Conservation (phyloP, 2,113 vertebrate genomes). For the Bombycilla garrulus region DNA sequence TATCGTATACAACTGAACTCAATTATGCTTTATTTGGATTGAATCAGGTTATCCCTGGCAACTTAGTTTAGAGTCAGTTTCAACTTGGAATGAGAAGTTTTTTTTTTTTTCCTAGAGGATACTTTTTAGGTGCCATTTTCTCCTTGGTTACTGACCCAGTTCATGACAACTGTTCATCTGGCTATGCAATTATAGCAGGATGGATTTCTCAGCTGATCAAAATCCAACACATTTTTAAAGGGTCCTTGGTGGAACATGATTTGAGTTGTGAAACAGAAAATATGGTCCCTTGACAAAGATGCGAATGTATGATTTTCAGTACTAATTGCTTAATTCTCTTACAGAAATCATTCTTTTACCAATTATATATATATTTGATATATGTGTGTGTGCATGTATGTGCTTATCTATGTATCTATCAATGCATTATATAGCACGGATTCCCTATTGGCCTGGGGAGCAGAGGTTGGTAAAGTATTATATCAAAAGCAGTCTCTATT, state of each 20-base stretch:
- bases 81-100: neutral
- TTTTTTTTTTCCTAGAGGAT: neutral
- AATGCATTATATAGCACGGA: neutral
- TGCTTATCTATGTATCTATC: neutral
- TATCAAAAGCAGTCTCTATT: neutral
- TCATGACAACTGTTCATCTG: slow-evolving; percentile 19
- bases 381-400: fast-evolving
- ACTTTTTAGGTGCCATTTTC: neutral
- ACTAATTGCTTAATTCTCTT: neutral
- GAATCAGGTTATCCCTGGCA: neutral
- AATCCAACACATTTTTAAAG: neutral
- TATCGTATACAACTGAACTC: neutral
- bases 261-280: neutral
- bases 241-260: neutral
- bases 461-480: neutral
- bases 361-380: neutral
- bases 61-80: neutral
- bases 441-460: neutral
- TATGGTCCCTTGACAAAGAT: neutral
- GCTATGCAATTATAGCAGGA: slow-evolving; percentile 4
- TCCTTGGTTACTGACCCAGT: slow-evolving; percentile 14
- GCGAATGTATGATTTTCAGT: neutral
- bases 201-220: slow-evolving; percentile 35
- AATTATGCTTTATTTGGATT: slow-evolving; percentile 28
- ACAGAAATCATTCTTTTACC: neutral